Percentiles rank a stretch among this genome's conserved stretches.
Evolutionary conservation across 2,113 vertebrate species (phyloP).

Genomic region (Callopanchax toddi): DNA sequence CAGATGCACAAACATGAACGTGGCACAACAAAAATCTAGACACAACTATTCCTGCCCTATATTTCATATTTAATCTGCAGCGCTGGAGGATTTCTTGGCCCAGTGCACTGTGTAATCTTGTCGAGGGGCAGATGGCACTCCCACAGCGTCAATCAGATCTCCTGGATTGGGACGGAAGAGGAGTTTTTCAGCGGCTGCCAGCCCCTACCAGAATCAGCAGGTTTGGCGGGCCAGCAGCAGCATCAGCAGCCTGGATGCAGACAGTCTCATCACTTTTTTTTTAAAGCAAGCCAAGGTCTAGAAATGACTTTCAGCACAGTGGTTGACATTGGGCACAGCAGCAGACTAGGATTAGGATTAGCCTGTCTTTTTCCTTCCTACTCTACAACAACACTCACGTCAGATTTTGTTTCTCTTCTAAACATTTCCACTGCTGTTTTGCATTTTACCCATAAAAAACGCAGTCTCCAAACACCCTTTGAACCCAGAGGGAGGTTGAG

Average conservation of each 20-base stretch:
- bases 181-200: slow-evolving; percentile 26
- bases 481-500: background rate
- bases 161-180: slow-evolving; percentile 58
- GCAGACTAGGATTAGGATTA: slow-evolving; percentile 60
- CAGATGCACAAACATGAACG: slow-evolving; percentile 9
- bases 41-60: slow-evolving; percentile 71
- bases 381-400: slow-evolving; percentile 12
- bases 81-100: slow-evolving; percentile 74
- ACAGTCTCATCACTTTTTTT: slow-evolving; percentile 36
- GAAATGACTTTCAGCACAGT: slow-evolving; percentile 29
- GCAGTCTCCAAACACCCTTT: background rate
- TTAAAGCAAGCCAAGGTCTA: slow-evolving; percentile 33
- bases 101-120: slow-evolving; percentile 70
- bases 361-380: slow-evolving; percentile 22
- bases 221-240: slow-evolving; percentile 37
- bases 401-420: background rate
- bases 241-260: slow-evolving; percentile 25
- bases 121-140: slow-evolving; percentile 71
- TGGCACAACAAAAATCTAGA: slow-evolving; percentile 35
- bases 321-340: slow-evolving; percentile 43
- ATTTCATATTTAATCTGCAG: slow-evolving; percentile 79
- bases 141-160: slow-evolving; percentile 62
- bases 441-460: background rate
- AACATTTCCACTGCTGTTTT: slow-evolving; percentile 11
- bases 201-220: slow-evolving; percentile 48